Conservation (phyloP, 1,140 invertebrate species). For the Goniozus legneri region DNA sequence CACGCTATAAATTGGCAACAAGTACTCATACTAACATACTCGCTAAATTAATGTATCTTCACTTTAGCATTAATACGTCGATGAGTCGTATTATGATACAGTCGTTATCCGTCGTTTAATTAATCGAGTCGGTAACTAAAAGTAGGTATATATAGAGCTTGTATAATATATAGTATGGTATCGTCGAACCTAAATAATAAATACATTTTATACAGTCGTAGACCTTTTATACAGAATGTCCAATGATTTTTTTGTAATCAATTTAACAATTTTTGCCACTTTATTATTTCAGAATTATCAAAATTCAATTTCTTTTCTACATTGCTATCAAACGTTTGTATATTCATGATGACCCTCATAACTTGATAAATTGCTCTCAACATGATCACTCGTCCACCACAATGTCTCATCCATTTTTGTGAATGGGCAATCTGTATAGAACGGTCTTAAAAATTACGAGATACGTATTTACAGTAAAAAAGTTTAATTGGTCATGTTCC, state of each 20-base stretch:
- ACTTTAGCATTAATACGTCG: too few relatives aligned
- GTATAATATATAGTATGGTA: constrained; percentile 46
- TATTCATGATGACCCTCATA: too few relatives aligned
- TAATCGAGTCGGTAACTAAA: constrained; percentile 47
- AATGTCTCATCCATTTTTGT: too few relatives aligned
- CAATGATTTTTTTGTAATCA: too few relatives aligned
- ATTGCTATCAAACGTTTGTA: too few relatives aligned
- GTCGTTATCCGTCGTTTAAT: constrained; percentile 37
- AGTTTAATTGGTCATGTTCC: constrained; percentile 50
- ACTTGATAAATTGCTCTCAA: too few relatives aligned
- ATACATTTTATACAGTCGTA: constrained; percentile 54
- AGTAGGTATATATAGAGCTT: constrained; percentile 37
- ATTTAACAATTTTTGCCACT: too few relatives aligned
- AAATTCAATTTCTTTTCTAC: too few relatives aligned
- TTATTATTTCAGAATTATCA: too few relatives aligned
- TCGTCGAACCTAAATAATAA: constrained; percentile 55
- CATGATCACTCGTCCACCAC: too few relatives aligned
- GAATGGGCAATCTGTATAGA: constrained; percentile 44
- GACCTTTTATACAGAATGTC: constrained; percentile 50
- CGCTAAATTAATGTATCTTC: constrained; percentile 21
- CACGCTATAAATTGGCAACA: constrained; percentile 37
- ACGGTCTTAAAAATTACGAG: constrained; percentile 48
- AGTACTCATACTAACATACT: constrained; percentile 23
- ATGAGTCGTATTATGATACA: constrained; percentile 28
- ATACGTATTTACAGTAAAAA: constrained; percentile 55